Evolutionary conservation across 1,140 invertebrate species (phyloP), one percentile per base, ranked within the genome.

Genomic region (Liolophura sinensis): DNA sequence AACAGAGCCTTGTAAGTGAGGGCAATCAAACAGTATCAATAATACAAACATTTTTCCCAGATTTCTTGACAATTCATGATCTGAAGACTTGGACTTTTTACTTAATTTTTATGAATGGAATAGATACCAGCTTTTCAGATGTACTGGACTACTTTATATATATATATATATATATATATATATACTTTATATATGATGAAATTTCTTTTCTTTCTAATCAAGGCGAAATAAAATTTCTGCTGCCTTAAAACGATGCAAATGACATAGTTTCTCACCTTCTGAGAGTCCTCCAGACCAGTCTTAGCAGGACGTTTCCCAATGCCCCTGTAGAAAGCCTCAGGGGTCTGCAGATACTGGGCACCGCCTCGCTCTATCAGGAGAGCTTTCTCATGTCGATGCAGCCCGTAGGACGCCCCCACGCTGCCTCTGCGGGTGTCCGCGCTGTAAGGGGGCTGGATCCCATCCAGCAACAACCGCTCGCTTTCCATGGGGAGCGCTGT

Each of bases 341-440:
- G 56, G 20, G 14, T 56, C 6, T 61, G 47, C 46, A 52, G 60
- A 49, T 55, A 27, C 49, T 62, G 62, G 61, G 64, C 61, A 52
- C 67, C 55, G 54, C 71, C 64, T 62, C 75, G 68, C 40, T 81
- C 78, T 24, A 77, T 77, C 49, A 80, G 64, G 3, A 77, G 60
- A 12, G 78, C 77, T 40, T 72, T 73, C 66, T 78, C 80, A 14
- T 72, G 64, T 7, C 67, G 68, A 65, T 79, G 74, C 24, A 76
- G 75, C 31, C 76, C 74, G 67, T 73, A 78, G 15, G 75, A 71
- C 22, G 78, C 73, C 6, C 80, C 78, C 6, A 80, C 73, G 67
- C 80, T 82, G 12, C 78, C 74, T 40, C 78, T 62, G 16, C 78
- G 62, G 75, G 78, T 77, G n/a, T 80, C 78, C 11, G 80, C 69